Percentiles rank a stretch among this genome's conserved stretches.
These are phyloP conservation scores for Drosophila gunungcola DNA, from an alignment of 1,140 invertebrate genomes.

Conservation along the genomic window DNA sequence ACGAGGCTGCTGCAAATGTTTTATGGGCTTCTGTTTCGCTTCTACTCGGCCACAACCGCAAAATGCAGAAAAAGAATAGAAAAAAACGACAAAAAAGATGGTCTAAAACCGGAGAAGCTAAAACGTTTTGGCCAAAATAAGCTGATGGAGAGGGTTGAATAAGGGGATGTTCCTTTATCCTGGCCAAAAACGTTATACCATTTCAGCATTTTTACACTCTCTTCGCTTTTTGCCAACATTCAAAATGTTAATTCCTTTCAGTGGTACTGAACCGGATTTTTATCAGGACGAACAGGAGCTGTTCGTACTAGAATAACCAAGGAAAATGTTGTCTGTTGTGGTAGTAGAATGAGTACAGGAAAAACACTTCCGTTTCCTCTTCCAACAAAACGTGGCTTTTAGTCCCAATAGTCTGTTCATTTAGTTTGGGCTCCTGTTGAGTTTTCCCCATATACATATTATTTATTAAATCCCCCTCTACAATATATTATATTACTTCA, in stretches of 20 bases:
- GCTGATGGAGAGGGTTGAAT: slow-evolving; percentile 3
- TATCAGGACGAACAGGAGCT: slow-evolving; percentile 55
- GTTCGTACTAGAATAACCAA: slow-evolving; percentile 46
- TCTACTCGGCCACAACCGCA: slow-evolving; percentile 23
- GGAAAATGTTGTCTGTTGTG: slow-evolving; percentile 51
- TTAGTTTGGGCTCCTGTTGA: background rate
- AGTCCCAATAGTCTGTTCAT: slow-evolving; percentile 10
- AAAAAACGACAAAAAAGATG: slow-evolving; percentile 12
- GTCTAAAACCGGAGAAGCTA: slow-evolving; percentile 33
- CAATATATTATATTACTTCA: slow-evolving; percentile 4
- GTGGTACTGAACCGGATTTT: slow-evolving; percentile 68
- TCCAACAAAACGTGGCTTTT: background rate
- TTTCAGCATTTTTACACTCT: slow-evolving; percentile 20
- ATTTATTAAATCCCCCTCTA: slow-evolving; percentile 3
- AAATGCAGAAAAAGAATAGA: slow-evolving; percentile 32
- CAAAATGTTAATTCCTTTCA: slow-evolving; percentile 81
- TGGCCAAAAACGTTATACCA: slow-evolving; percentile 25
- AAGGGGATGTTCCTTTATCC: slow-evolving; percentile 33
- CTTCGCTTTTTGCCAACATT: slow-evolving; percentile 60
- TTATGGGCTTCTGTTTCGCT: slow-evolving; percentile 58
- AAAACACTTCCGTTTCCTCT: slow-evolving; percentile 66
- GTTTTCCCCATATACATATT: background rate
- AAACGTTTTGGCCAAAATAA: slow-evolving; percentile 57
- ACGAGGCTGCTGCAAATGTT: slow-evolving; percentile 68
- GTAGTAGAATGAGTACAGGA: slow-evolving; percentile 8